Conservation (phyloP, 2,113 vertebrate species). For the Myiagra hebetior region DNA sequence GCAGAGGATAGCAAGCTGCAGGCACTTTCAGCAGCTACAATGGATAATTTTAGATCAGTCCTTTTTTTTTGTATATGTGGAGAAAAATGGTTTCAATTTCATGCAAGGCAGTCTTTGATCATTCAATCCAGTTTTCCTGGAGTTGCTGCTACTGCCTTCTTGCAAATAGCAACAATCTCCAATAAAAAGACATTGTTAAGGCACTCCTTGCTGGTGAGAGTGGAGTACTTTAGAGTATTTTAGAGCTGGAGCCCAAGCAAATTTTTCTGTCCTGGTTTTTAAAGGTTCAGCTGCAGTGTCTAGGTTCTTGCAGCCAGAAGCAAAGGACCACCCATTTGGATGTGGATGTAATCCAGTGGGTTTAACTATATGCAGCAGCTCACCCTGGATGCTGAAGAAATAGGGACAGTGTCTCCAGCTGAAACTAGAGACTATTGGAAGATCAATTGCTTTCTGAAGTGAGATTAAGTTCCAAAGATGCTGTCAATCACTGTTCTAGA, state of each 20-base stretch:
- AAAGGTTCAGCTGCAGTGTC: background rate
- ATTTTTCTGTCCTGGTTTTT: background rate
- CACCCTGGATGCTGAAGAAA: background rate
- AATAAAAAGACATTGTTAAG: background rate
- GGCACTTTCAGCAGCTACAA: background rate
- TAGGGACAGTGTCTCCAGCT: background rate
- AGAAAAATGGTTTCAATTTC: background rate
- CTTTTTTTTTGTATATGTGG: background rate
- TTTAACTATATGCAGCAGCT: background rate
- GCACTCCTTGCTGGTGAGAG: background rate
- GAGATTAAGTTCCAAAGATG: background rate
- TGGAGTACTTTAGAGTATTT: background rate
- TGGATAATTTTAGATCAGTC: background rate
- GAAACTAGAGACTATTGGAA: background rate
- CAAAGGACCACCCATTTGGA: background rate
- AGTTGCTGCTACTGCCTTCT: background rate
- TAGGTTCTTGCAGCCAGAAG: background rate
- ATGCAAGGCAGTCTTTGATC: background rate
- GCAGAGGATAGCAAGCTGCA: background rate
- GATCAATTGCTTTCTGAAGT: background rate
- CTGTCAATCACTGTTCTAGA: background rate
- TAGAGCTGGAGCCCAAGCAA: background rate
- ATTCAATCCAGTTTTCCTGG: background rate
- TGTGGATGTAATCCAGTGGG: background rate
- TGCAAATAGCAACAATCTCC: background rate